Base-by-base conservation (phyloP, 2,888 invertebrate genomes). In the Microctonus brassicae region DNA sequence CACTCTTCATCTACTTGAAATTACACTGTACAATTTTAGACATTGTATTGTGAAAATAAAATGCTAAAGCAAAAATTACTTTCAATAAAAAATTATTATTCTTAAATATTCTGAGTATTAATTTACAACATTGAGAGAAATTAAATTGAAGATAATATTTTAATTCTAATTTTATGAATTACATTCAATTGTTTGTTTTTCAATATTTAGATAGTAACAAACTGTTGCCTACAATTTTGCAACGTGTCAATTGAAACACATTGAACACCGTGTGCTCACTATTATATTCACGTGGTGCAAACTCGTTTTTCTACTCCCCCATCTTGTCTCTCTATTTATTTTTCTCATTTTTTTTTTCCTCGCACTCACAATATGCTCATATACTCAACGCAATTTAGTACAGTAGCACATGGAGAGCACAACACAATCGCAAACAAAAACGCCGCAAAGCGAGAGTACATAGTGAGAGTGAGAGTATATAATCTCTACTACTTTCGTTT, bases 401-500 rank as follows among this genome's bases (percentile, higher is more conserved):
- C 29, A n/a, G n/a, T 42, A 36, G 65, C 65, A 61, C 67, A 64
- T 17, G n/a, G 7, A 5, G 7, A 47, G 17, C 47, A 72, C 55
- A 57, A 65, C 72, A 68, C 70, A 72, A 74, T 72, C 72, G 39
- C 64, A 22, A 29, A 64, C 58, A n/a, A 52, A 61, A 69, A 53
- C 42, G 29, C 24, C 62, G 53, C 52, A 22, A 29, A 53, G 22
- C 24, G 36, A 65, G 53, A 55, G 34, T 55, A 33, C n/a, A n/a
- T n/a, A n/a, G n/a, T n/a, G n/a, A 65, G 53, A 55, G 34, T 65
- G 55, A 65, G 36, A 65, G 55, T 55, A 39, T 85, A 84, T 85
- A 83, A 83, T 79, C 75, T 47, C 17, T 29, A 80, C 82, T 82
- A 84, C 85, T 85, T 85, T 85, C 85, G 81, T 85, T 84, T 82